phyloP scores from a whole-genome alignment of 2,888 invertebrate genomes.

The Tillus elongatus region DNA sequence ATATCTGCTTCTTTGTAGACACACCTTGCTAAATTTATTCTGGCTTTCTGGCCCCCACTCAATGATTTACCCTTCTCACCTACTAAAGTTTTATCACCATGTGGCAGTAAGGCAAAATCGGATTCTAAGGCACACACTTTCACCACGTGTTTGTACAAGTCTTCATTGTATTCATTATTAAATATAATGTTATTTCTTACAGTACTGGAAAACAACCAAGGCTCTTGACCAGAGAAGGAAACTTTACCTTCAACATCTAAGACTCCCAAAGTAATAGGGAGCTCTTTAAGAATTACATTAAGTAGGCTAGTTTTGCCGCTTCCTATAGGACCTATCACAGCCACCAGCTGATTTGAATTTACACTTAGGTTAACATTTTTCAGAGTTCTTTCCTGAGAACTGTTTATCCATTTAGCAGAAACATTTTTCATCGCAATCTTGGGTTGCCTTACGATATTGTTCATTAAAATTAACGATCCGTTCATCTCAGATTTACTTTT shows the following conservation, averaged over 20 bases:
- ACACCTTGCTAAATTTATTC: constrained; percentile 69
- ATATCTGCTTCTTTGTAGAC: constrained; percentile 70
- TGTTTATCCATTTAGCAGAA: constrained; percentile 55
- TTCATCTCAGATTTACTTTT: constrained; percentile 26
- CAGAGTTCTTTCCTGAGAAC: constrained; percentile 36
- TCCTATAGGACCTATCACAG: constrained; percentile 61
- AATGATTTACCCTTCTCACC: constrained; percentile 74
- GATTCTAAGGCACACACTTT: constrained; percentile 54
- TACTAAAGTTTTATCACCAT: constrained; percentile 68
- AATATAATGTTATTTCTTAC: constrained; percentile 74
- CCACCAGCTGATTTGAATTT: constrained; percentile 39
- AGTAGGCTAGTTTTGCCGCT: constrained; percentile 53
- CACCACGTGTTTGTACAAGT: constrained; percentile 53
- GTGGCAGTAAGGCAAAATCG: constrained; percentile 66
- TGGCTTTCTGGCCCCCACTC: constrained; percentile 78
- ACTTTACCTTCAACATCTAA: constrained; percentile 44
- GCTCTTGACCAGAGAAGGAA: constrained; percentile 54
- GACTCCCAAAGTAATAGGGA: constrained; percentile 40
- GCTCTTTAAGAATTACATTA: constrained; percentile 42
- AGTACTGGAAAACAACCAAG: constrained; percentile 52
- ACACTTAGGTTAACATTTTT: constrained; percentile 42
- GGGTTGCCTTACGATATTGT: constrained; percentile 34
- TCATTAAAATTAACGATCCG: no score
- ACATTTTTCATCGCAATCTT: constrained; percentile 54
- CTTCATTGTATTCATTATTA: constrained; percentile 52